A percentile compares a stretch with the other conserved stretches of the same genome.
Evolutionary conservation across 2,113 vertebrate species (phyloP).

Genomic region (Rhinolophus ferrumequinum): DNA sequence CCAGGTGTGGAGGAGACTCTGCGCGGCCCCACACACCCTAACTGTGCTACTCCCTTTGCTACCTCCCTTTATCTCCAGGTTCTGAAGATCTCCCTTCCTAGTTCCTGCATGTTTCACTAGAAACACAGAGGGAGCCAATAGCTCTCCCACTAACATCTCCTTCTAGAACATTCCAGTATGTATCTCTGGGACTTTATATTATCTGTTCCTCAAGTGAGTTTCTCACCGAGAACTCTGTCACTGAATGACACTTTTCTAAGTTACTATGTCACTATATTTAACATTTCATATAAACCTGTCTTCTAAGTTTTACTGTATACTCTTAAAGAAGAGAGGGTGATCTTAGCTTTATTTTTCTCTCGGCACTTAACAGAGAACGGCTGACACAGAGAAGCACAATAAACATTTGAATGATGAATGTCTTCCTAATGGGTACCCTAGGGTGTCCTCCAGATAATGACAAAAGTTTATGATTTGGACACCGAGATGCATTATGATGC

Average conservation of each 20-base stretch:
- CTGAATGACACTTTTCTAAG: not conserved
- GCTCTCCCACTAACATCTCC: not conserved
- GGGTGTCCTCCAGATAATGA: not conserved
- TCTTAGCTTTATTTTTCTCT: not conserved
- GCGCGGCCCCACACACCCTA: rapidly evolving
- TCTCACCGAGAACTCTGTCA: not conserved
- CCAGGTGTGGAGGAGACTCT: rapidly evolving
- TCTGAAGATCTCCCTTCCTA: not conserved
- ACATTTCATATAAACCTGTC: not conserved
- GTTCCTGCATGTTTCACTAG: not conserved
- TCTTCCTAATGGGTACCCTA: not conserved
- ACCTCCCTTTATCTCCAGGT: too few relatives aligned
- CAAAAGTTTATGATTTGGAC: not conserved
- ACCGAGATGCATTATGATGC: not conserved
- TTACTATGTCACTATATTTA: not conserved
- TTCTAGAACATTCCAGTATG: not conserved
- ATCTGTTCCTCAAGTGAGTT: not conserved
- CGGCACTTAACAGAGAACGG: not conserved
- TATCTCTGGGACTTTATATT: not conserved
- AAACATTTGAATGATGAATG: not conserved
- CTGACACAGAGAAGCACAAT: rapidly evolving
- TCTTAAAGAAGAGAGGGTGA: not conserved
- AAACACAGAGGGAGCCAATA: not conserved
- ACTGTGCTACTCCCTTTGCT: rapidly evolving
- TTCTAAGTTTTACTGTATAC: not conserved